These are phyloP conservation scores for Cordilura impudica DNA, from an alignment of 2,888 invertebrate species.

Conservation along the genomic window DNA sequence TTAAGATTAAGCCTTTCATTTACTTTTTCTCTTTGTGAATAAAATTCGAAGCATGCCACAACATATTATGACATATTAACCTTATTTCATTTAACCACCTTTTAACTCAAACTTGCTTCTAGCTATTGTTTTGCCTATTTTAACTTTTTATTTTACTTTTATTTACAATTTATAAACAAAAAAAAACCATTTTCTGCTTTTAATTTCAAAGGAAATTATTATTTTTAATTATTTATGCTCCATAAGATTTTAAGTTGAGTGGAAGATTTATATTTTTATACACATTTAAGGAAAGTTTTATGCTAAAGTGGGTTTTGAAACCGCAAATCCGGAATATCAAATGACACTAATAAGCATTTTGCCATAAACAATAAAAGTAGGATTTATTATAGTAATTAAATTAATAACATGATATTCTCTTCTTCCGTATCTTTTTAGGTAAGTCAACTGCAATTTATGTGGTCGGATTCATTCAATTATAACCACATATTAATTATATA, in stretches of 20 bases:
- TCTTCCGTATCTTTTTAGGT: neutral
- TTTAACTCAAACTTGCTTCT: slow-evolving; percentile 12
- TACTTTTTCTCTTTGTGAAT: neutral
- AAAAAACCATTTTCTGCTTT: neutral
- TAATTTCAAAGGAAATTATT: slow-evolving; percentile 43
- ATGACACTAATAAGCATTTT: neutral
- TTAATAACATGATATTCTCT: neutral
- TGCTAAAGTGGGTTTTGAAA: neutral
- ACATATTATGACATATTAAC: slow-evolving; percentile 58
- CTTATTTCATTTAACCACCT: slow-evolving; percentile 34
- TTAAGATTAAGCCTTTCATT: slow-evolving; percentile 3
- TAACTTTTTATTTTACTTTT: neutral
- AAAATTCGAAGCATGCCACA: slow-evolving; percentile 14
- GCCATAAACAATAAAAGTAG: neutral
- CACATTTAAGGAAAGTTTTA: neutral
- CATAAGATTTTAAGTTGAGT: slow-evolving; percentile 23
- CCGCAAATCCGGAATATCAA: neutral
- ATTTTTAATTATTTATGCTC: slow-evolving; percentile 22
- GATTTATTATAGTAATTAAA: slow-evolving; percentile 15
- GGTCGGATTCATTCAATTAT: too few species aligned
- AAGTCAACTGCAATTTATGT: too few species aligned
- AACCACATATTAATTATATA: too few species aligned
- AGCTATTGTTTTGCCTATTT: slow-evolving; percentile 29
- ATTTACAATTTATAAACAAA: neutral
- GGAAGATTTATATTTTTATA: slow-evolving; percentile 19